Evolutionary conservation across 1,140 invertebrate species (phyloP), one percentile per base, ranked within the genome.

Genomic region (Ganaspis sp.): DNA sequence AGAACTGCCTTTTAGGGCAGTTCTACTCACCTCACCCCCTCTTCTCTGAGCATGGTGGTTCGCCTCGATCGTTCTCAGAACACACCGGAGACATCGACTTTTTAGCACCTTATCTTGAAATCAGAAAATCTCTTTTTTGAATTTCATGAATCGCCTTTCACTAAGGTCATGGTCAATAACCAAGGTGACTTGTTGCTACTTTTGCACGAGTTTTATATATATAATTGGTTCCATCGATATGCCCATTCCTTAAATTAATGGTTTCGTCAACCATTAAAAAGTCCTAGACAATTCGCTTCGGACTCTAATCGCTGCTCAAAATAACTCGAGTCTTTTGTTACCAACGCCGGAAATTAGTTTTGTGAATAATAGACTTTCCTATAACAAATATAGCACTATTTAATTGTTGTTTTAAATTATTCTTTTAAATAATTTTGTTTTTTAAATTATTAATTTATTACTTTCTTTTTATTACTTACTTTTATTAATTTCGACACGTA

Each of bases 1-100:
- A 81, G 78, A 84, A 85, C 85, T 84, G 85, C 88, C 88, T 89
- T 89, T 87, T 89, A 89, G 87, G 87, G 88, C 83, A 85, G 86
- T 86, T 87, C 82, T 84, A 82, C 81, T 87, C 81, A 83, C 81
- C 84, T 82, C 81, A 80, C 81, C 82, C 23, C 85, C 81, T 81
- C 75, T 81, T 85, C 85, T 78, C 72, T 9, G 70, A 12, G 45
- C 64, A 34, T 58, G 26, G 73, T 80, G 81, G 78, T 80, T 83
- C 79, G 79, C 79, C 81, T 86, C 79, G 88, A 87, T 88, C 84
- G 75, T 90, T 90, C 88, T 85, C 75, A 84, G 88, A 90, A 90
- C 77, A 80, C 81, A 78, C 81, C 72, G 79, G 83, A 82, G 81
- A 85, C 86, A 74, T 73, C 86, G 77, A 83, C 86, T 90, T 90